Percentiles rank a stretch among this genome's conserved stretches.
Conservation (phyloP, 2,113 vertebrate species). For the Podarcis raffonei region DNA sequence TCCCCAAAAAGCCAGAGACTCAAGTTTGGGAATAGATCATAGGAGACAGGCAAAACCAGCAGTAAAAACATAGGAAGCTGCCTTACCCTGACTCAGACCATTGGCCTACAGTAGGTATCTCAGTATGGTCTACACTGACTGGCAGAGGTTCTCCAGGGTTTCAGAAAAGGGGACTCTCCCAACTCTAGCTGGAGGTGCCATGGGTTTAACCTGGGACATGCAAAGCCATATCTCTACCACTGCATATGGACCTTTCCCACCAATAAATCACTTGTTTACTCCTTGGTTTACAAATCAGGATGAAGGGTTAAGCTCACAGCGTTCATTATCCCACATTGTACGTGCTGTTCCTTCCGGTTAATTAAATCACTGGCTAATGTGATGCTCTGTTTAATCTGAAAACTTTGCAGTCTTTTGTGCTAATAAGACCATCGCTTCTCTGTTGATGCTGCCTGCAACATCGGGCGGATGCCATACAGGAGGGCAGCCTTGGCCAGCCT, state of each 20-base stretch:
- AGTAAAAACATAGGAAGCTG: background rate
- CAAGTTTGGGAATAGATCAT: background rate
- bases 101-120: no score
- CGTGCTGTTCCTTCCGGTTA: background rate
- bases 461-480: background rate
- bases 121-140: no score
- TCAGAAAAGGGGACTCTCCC: no score
- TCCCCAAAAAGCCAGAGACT: no score
- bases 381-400: background rate
- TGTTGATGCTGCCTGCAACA: background rate
- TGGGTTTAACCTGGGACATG: no score
- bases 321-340: background rate
- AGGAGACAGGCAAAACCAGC: background rate
- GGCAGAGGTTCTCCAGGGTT: no score
- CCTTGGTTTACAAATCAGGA: background rate
- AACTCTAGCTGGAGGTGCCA: no score
- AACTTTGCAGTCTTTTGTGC: background rate
- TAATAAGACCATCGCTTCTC: background rate
- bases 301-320: background rate
- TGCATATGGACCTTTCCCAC: background rate
- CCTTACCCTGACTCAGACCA: no score
- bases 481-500: no score
- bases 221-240: no score
- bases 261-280: background rate
- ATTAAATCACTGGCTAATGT: conserved; percentile 28